Evolutionary conservation across 2,888 invertebrate species (phyloP), one percentile per base, ranked within the genome.

Genomic region (Mylabris sibirica): DNA sequence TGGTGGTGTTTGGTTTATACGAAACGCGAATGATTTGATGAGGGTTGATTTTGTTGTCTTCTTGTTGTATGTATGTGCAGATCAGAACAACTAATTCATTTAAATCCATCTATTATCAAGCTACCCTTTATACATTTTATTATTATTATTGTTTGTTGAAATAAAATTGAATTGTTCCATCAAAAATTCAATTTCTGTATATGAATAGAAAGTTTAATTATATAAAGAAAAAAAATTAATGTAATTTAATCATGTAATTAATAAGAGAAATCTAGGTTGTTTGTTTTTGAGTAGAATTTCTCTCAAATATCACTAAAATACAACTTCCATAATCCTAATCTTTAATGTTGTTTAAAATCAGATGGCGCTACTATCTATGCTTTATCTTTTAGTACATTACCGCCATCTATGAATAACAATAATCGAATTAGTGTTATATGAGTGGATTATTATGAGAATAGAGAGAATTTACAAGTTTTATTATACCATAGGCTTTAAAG

Each of bases 191-290:
- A 30, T 30, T 17, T 44, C 44, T 8, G n/a, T n/a, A 38, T 14
- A 12, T 38, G 3, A 38, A 38, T 38, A 38, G 38, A 38, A 38
- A 38, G 38, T 38, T 11, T 35, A 35, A 35, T 35, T 35, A 12
- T 11, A 35, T 35, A 35, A 9, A 35, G 2, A 35, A 9, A 35
- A 35, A 35, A 12, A 35, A 11, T 35, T 3, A 12, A 35, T 2
- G 12, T 38, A 38, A 38, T 38, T 38, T 38, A 38, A 38, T 38
- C 38, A 12, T 12, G 38, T 38, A 14, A 12, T 41, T 41, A 41
- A n/a, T 41, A n/a, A 41, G 41, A 41, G 41, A 41, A 41, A 41
- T 41, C 41, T 41, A 41, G 41, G 41, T 41, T 41, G 11, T 35
- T 41, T 41, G 11, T 35, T 11, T 12, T 12, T 12, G 35, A 11